Evolutionary conservation across 2,888 invertebrate species (phyloP), one percentile per base, ranked within the genome.

Genomic region (Drosophila eohydei): DNA sequence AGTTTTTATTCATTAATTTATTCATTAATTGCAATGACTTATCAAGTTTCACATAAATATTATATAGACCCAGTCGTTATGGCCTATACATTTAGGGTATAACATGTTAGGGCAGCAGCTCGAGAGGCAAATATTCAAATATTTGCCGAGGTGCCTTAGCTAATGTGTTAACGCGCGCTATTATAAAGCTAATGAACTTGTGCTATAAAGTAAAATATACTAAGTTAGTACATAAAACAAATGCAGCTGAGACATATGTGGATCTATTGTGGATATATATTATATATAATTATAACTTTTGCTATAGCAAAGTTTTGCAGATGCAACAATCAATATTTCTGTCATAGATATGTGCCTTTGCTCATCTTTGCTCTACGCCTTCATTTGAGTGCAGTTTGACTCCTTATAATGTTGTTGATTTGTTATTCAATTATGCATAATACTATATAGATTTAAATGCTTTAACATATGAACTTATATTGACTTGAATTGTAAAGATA

Each of bases 11-110:
- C 26, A 46, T 14, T 64, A 66, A 81, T 71, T 78, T 74, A 71
- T 85, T 83, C 78, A 83, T 88, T 83, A 83, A 80, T 68, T 74
- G 46, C 83, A 72, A 88, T 85, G 83, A 83, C 88, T 82, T 71
- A 67, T 58, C 58, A 78, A 65, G 63, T 78, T 85, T 70, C 16
- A 30, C 7, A 40, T 16, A 12, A 7, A 54, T 69, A 7, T 58
- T 60, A 60, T 44, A 16, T 36, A 2, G 36, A 36, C 50, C 26
- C 32, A 46, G 67, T 63, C 51, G 34, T 50, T 52, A 67, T 60
- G 54, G 36, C 55, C 58, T 61, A 46, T 56, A 43, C 40, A 63
- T 62, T 59, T 55, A 46, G 58, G 28, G 21, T 12, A 36, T 30
- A 36, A 48, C 28, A 48, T 46, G 16, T 5, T 21, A 58, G 68